Evolutionary conservation across 2,888 invertebrate genomes (phyloP).

Genomic region (Aporophyla lueneburgensis): DNA sequence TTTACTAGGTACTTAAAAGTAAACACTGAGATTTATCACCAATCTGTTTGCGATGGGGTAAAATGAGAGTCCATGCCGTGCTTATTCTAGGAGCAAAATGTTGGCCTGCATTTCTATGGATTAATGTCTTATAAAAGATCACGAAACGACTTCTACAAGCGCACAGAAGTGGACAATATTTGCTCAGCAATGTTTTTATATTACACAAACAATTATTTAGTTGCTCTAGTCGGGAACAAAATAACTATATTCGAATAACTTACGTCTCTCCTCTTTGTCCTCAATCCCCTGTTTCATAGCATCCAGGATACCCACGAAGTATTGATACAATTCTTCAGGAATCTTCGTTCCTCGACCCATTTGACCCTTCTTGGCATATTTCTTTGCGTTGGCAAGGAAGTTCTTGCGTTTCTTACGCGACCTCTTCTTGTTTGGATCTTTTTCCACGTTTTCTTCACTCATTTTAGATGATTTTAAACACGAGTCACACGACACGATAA

Average conservation of each 20-base stretch:
- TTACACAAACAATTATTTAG: background rate
- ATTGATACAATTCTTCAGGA: slow-evolving; percentile 94
- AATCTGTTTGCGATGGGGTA: background rate
- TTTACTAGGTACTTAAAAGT: background rate
- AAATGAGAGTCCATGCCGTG: background rate
- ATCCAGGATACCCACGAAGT: slow-evolving; percentile 94
- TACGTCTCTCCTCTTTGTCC: slow-evolving; percentile 93
- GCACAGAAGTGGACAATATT: background rate
- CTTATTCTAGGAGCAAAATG: background rate
- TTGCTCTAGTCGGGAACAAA: too few relatives aligned
- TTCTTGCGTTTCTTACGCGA: slow-evolving; percentile 92
- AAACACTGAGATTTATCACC: background rate
- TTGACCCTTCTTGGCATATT: slow-evolving; percentile 94
- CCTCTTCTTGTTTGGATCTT: slow-evolving; percentile 82
- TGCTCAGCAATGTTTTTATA: background rate
- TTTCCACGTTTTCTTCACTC: slow-evolving; percentile 76
- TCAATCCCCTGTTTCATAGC: slow-evolving; percentile 93
- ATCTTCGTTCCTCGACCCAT: slow-evolving; percentile 93
- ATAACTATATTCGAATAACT: slow-evolving; percentile 59
- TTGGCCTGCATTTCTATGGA: background rate
- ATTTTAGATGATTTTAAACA: slow-evolving; percentile 66
- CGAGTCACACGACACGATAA: slow-evolving; percentile 20
- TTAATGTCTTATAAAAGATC: background rate
- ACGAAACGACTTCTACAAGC: background rate
- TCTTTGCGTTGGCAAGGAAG: slow-evolving; percentile 93